Evolutionary conservation across 2,888 invertebrate genomes (phyloP).

Genomic region (Acrobasis suavella): DNA sequence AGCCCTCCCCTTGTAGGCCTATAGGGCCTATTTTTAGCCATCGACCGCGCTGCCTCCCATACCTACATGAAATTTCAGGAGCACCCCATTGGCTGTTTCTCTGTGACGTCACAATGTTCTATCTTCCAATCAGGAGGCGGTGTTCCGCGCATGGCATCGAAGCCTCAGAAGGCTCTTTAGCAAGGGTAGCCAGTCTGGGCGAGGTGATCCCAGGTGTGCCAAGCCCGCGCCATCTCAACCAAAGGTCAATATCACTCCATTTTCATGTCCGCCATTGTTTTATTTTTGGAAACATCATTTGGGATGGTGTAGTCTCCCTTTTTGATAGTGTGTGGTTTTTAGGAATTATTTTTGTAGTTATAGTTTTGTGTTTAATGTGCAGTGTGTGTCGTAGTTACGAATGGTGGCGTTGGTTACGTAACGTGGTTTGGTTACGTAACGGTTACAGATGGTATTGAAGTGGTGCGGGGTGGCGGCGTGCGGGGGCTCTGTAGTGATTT

Average conservation of each 20-base stretch:
- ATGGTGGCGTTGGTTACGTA: conserved; percentile 21
- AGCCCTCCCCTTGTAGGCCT: conserved; percentile 36
- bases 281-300: conserved; percentile 37
- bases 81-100: conserved; percentile 54
- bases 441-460: conserved; percentile 9
- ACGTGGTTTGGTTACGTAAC: conserved; percentile 15
- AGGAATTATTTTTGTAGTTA: conserved; percentile 28
- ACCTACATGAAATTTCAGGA: conserved; percentile 78
- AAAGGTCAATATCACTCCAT: conserved; percentile 65
- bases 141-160: conserved; percentile 62
- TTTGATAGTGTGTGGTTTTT: conserved; percentile 34
- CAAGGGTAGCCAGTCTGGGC: conserved; percentile 68
- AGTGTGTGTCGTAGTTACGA: conserved; percentile 31
- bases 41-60: conserved; percentile 65
- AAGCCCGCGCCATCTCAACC: conserved; percentile 61
- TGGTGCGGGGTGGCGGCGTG: conserved; percentile 4
- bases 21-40: conserved; percentile 72
- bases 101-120: conserved; percentile 65
- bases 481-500: conserved; percentile 13
- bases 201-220: conserved; percentile 76
- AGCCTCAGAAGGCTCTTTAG: conserved; percentile 57
- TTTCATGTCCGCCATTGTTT: conserved; percentile 47
- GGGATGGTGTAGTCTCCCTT: conserved; percentile 21
- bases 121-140: conserved; percentile 61
- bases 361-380: conserved; percentile 33